A percentile compares a stretch with the other conserved stretches of the same genome.
Evolutionary conservation across 2,113 vertebrate genomes (phyloP).

Genomic region (Semnornis frantzii): DNA sequence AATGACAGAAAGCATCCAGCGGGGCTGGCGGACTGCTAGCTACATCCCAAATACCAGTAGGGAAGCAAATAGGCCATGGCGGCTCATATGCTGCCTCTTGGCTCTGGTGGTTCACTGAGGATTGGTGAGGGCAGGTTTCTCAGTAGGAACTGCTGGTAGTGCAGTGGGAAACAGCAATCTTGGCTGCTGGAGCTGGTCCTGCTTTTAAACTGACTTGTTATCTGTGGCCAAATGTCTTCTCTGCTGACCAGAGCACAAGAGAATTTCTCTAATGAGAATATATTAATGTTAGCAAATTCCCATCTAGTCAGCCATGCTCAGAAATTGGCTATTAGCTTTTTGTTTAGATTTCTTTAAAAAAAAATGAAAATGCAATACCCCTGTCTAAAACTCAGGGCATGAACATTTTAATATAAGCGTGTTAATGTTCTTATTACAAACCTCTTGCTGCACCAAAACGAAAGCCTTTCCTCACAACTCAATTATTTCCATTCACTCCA

Average conservation of each 20-base stretch:
- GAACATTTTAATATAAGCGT: conserved; percentile 51
- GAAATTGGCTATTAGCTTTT: conserved; percentile 50
- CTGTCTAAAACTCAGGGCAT: not conserved
- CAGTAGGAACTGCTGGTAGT: not conserved
- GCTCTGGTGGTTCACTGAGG: not conserved
- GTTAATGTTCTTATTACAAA: conserved; percentile 43
- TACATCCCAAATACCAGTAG: not conserved
- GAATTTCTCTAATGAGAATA: conserved; percentile 35
- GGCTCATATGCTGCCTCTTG: not conserved
- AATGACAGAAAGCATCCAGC: not conserved
- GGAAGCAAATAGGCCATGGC: rapidly evolving
- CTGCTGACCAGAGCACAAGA: not conserved
- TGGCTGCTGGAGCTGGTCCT: not conserved
- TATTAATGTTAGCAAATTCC: conserved; percentile 23
- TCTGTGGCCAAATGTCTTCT: not conserved
- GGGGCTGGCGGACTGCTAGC: rapidly evolving
- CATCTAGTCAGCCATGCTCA: conserved; percentile 9
- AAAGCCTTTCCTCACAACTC: conserved; percentile 20
- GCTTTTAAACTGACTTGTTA: not conserved
- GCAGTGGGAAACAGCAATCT: not conserved
- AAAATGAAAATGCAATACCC: not conserved
- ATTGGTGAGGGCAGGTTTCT: not conserved
- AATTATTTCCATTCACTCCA: conserved; percentile 40
- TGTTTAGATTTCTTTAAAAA: conserved; percentile 1
- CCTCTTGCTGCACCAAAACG: not conserved